phyloP scores from a whole-genome alignment of 2,797 vertebrate genomes.

The Kryptolebias ocellatus region DNA sequence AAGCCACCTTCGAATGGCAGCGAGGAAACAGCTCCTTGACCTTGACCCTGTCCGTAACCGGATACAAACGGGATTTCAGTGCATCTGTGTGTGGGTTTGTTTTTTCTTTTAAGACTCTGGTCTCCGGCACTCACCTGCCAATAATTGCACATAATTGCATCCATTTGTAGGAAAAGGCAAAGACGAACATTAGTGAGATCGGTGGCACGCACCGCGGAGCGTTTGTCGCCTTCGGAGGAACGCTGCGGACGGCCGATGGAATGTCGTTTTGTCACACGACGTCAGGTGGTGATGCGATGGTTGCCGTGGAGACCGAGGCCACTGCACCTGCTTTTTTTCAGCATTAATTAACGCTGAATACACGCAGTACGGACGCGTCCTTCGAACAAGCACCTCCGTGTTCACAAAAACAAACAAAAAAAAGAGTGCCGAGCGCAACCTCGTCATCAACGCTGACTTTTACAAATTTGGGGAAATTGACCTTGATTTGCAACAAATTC shows the following conservation, averaged over 20 bases:
- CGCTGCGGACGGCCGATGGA: slow-evolving; percentile 17
- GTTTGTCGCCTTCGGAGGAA: slow-evolving; percentile 35
- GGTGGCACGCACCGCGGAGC: slow-evolving; percentile 43
- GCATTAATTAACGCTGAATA: slow-evolving; percentile 37
- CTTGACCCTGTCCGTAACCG: slow-evolving; percentile 25
- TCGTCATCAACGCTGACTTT: neutral
- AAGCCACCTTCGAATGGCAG: slow-evolving; percentile 4
- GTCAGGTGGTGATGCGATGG: slow-evolving; percentile 50
- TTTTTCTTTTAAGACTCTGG: slow-evolving; percentile 67
- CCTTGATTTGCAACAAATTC: neutral
- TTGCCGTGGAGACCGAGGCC: slow-evolving; percentile 58
- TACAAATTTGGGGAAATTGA: neutral
- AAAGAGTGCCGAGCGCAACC: neutral
- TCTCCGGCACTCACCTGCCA: slow-evolving; percentile 67
- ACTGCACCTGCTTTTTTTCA: slow-evolving; percentile 43
- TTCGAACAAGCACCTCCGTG: neutral
- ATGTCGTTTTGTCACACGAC: slow-evolving; percentile 34
- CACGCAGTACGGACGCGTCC: neutral
- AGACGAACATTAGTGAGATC: slow-evolving; percentile 67
- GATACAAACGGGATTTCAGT: slow-evolving; percentile 37
- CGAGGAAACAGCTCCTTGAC: neutral
- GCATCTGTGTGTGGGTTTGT: slow-evolving; percentile 59
- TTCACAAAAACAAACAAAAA: neutral
- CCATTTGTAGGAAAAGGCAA: slow-evolving; percentile 68
- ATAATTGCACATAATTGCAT: slow-evolving; percentile 83